These are phyloP conservation scores for Trogon melanurus DNA, from an alignment of 2,113 vertebrate species.

Conservation along the genomic window DNA sequence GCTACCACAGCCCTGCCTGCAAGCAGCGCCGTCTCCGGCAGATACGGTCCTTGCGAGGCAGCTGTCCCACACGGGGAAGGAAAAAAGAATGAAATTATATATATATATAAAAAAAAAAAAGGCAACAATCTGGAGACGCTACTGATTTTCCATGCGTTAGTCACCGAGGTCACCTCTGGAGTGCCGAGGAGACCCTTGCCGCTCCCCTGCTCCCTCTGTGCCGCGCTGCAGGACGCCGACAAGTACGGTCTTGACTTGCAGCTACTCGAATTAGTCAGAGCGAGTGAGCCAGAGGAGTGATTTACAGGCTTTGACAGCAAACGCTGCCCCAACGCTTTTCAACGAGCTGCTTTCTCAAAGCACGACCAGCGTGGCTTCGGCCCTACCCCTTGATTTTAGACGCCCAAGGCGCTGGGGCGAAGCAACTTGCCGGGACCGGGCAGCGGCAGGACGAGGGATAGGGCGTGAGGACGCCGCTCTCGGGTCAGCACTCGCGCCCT, in stretches of 20 bases:
- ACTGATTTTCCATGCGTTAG: neutral
- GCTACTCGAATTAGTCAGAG: neutral
- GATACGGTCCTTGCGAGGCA: accelerated
- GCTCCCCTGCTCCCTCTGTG: neutral
- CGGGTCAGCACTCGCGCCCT: neutral
- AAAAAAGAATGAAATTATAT: too few relatives aligned
- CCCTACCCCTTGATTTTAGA: neutral
- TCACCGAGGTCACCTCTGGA: neutral
- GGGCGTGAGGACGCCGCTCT: accelerated
- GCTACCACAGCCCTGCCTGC: neutral
- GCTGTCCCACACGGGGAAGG: neutral
- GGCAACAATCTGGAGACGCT: neutral
- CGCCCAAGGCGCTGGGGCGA: neutral
- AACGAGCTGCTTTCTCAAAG: neutral
- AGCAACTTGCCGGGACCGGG: neutral
- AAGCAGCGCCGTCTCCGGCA: neutral
- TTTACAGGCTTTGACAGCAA: neutral
- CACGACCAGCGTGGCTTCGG: neutral
- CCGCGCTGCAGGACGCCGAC: neutral
- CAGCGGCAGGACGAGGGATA: neutral
- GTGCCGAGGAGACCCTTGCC: neutral
- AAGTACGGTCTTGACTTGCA: neutral
- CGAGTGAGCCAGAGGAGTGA: neutral
- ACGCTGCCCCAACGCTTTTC: neutral
- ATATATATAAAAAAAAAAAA: neutral